Base-by-base conservation (phyloP, 2,888 invertebrate species). In the Hypomecis atomaria region DNA sequence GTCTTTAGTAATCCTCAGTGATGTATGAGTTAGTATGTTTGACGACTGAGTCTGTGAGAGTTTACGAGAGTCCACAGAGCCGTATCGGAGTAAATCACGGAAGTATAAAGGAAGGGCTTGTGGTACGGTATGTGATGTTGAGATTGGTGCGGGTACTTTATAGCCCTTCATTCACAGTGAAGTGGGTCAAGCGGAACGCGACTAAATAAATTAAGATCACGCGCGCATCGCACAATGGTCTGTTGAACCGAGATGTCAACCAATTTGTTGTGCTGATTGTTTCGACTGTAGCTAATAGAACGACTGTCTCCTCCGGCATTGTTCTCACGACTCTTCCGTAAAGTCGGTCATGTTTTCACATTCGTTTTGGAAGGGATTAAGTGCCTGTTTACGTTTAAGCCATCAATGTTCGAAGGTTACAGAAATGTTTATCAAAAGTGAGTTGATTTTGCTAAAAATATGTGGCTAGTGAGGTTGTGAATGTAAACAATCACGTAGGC, bases 131-230 rank as follows among this genome's bases (percentile, higher is more conserved):
- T 23, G 75, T 65, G 65, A 63, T 73, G 63, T 62, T 43, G 57
- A 60, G 71, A 73, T 81, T 79, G 78, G 79, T 78, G 78, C 81
- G 76, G 78, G 78, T 77, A 82, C 79, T 86, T 87, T 86, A 87
- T 85, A 78, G 76, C 78, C 82, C 78, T 85, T 84, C 79, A 85
- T 87, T 84, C 83, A 82, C 78, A 78, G 76, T 65, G 72, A 83
- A 88, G 81, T 88, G 83, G 90, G 87, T 87, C 87, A 82, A 82
- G 80, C 78, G 84, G 82, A 88, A 85, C 85, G 84, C 82, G 78
- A 74, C 77, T 82, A 82, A 85, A 87, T 85, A 86, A 85, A 86
- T 89, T 85, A 86, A 82, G 77, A 76, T 73, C 76, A 72, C 78
- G 72, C 72, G 73, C 72, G 77, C 78, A 74, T 73, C 72, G 73